Percentiles rank a stretch among this genome's conserved stretches.
Evolutionary conservation across 2,797 vertebrate species (phyloP).

Genomic region (Sciurus vulgaris): DNA sequence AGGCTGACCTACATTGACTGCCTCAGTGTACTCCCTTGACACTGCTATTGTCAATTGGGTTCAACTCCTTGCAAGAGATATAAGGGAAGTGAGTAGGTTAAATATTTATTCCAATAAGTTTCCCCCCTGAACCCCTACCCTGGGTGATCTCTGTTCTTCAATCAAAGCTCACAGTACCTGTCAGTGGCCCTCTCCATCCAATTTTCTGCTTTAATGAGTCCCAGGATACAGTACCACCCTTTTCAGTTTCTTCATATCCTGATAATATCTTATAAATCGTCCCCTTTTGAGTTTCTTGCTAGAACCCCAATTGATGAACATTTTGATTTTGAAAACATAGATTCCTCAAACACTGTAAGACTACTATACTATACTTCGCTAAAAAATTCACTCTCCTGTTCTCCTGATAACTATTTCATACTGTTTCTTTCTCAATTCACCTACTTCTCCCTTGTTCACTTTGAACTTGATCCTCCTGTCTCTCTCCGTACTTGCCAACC

Average conservation of each 20-base stretch:
- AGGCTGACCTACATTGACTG: not conserved
- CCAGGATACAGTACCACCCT: not conserved
- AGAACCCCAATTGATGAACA: not conserved
- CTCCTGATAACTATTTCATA: not conserved
- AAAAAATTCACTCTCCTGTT: constrained; percentile 2
- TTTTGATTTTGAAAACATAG: not conserved
- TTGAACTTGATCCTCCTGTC: constrained; percentile 8
- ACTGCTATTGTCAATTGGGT: not conserved
- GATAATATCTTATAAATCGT: not conserved
- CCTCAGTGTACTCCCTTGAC: not conserved
- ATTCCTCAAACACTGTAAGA: not conserved
- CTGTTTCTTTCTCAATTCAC: not conserved
- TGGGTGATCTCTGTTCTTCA: not conserved
- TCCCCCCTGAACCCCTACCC: not conserved
- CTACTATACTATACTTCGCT: not conserved
- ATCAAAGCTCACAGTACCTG: not conserved
- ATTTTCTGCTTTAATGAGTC: not conserved
- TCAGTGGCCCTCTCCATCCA: not conserved
- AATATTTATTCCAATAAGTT: not conserved
- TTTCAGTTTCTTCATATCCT: constrained; percentile 3
- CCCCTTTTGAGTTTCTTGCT: not conserved
- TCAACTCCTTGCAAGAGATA: not conserved
- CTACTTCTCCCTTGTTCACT: not conserved
- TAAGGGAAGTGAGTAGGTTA: not conserved
- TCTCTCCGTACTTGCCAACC: not conserved